Evolutionary conservation across 2,113 vertebrate species (phyloP), one percentile per base, ranked within the genome.

Genomic region (Electrona antarctica): DNA sequence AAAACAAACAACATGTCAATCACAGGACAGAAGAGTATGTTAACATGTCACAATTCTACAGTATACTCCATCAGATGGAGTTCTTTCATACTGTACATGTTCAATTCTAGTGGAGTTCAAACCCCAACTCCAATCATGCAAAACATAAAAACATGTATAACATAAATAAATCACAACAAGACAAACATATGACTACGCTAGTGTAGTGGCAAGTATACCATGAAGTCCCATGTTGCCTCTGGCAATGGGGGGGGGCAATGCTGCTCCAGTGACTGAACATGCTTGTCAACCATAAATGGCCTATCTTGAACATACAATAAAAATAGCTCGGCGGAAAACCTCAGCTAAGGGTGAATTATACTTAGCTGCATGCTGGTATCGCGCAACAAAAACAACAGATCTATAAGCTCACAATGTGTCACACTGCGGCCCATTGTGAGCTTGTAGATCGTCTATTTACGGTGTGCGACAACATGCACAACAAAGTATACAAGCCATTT

Each of bases 311-410:
- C 71, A 74, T 9, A 76, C 6, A 64, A 60, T 64, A 84, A 83
- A 88, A 85, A 86, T 73, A 87, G 66, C 70, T 60, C 65, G 49
- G 70, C 48, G 41, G 46, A 64, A 54, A 60, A 29, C 28, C 50
- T 3, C 11, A 33, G 64, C 4, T 14, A 41, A 41, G 33, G 33
- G 33, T 41, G 33, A 41, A 1, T 41, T 41, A 41, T 41, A 41
- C 33, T 41, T 41, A 41, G 33, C 5, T 41, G 33, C 33, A 41
- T 41, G 1, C 5, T 41, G 33, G 33, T 41, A 41, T 41, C 33
- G 33, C 5, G 33, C 33, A 41, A 3, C 5, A 6, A 41, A 41
- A 41, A 41, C 33, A 41, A 41, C 33, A 41, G 33, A 41, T 41
- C 33, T 41, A 41, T 6, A 41, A 41, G 33, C 33, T 41, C 33